phyloP scores from a whole-genome alignment of 2,113 vertebrate genomes.

The Irena cyanogastra region DNA sequence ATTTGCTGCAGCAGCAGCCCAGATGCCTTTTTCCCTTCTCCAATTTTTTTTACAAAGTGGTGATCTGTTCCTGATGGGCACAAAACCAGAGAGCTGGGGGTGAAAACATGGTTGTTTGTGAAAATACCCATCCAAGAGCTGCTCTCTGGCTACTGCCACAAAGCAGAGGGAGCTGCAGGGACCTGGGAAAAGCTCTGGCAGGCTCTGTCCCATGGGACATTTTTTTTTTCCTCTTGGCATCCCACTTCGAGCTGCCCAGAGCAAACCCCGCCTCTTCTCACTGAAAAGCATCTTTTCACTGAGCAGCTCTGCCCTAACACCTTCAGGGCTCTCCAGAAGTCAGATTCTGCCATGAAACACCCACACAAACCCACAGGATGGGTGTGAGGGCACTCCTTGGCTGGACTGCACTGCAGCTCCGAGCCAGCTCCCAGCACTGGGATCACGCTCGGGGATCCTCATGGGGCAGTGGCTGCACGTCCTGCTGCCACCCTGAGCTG shows the following conservation, averaged over 20 bases:
- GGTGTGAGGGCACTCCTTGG: neutral
- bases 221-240: no score
- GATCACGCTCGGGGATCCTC: neutral
- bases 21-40: neutral
- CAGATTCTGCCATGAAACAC: neutral
- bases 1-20: neutral
- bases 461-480: rapidly evolving
- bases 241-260: no score
- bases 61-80: neutral
- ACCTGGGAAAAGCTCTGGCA: neutral
- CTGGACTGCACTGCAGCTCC: neutral
- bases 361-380: neutral
- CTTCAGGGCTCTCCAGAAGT: neutral
- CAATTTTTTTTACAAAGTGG: neutral
- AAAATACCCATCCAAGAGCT: neutral
- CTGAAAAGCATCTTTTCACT: no score
- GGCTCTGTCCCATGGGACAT: neutral
- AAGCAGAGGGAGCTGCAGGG: neutral
- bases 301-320: neutral
- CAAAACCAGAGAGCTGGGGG: neutral
- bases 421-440: neutral
- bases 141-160: neutral
- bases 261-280: no score
- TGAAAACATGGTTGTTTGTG: rapidly evolving
- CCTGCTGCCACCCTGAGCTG: neutral